These are phyloP conservation scores for Eubucco bourcierii DNA, from an alignment of 2,113 vertebrate species.

Conservation along the genomic window DNA sequence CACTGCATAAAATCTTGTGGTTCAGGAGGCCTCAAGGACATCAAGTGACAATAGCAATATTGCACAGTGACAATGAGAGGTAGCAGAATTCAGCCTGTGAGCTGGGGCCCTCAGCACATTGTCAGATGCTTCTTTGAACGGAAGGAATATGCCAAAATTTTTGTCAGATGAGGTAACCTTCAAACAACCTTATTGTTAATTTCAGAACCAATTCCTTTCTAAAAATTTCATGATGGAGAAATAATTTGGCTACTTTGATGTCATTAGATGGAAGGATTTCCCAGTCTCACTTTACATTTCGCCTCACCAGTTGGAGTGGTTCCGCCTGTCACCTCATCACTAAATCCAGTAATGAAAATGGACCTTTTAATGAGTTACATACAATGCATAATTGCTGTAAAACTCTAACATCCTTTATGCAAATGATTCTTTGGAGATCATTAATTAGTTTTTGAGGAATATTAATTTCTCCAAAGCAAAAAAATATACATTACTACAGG, in stretches of 20 bases:
- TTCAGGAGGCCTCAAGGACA: background rate
- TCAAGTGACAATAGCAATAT: background rate
- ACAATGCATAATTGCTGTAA: slow-evolving; percentile 60
- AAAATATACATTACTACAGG: slow-evolving; percentile 61
- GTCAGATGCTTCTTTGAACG: background rate
- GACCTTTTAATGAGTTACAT: slow-evolving; percentile 64
- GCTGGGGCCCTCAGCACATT: background rate
- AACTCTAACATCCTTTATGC: slow-evolving; percentile 59
- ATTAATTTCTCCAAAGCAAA: slow-evolving; percentile 70
- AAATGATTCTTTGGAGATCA: slow-evolving; percentile 72
- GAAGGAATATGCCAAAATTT: background rate
- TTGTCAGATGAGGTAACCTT: background rate
- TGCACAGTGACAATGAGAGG: background rate
- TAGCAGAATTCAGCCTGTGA: background rate
- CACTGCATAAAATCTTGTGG: background rate
- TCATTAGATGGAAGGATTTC: background rate
- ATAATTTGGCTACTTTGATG: background rate
- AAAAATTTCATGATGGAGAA: background rate
- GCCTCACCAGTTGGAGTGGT: slow-evolving; percentile 47
- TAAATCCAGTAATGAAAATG: slow-evolving; percentile 68
- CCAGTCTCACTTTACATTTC: slow-evolving; percentile 8
- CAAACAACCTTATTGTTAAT: background rate
- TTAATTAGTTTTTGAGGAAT: slow-evolving; percentile 74
- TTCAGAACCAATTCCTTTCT: background rate
- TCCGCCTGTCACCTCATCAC: slow-evolving; percentile 54